Evolutionary conservation across 2,888 invertebrate genomes (phyloP).

Genomic region (Cephus pygmeus): DNA sequence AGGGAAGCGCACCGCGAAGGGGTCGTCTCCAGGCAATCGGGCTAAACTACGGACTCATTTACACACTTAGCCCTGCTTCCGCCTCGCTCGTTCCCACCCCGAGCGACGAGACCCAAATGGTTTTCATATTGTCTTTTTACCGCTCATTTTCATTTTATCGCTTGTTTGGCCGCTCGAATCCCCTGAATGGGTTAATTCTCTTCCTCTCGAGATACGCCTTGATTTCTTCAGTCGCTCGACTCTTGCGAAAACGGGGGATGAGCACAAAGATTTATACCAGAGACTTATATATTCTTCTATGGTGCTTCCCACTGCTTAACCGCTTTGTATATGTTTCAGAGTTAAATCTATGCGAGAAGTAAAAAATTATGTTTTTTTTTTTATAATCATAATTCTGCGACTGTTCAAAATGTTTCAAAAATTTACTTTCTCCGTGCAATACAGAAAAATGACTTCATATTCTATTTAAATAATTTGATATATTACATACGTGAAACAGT

Average conservation of each 20-base stretch:
- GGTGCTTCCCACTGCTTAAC: background rate
- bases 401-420: background rate
- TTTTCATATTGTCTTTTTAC: conserved; percentile 66
- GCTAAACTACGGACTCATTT: conserved; percentile 63
- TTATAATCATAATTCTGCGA: background rate
- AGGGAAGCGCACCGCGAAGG: conserved; percentile 51
- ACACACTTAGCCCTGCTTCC: conserved; percentile 57
- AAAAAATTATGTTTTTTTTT: background rate
- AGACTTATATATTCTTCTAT: background rate
- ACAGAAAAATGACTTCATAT: background rate
- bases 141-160: conserved; percentile 66
- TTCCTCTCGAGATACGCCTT: conserved; percentile 21
- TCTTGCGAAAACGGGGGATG: background rate
- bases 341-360: background rate
- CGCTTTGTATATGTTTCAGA: background rate
- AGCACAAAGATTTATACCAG: background rate
- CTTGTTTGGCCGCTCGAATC: conserved; percentile 57
- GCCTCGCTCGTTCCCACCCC: conserved; percentile 43
- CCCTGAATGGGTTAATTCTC: conserved; percentile 33
- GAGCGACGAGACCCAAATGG: conserved; percentile 52
- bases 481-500: background rate
- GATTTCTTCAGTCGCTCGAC: background rate
- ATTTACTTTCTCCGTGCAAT: background rate
- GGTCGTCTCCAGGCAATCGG: conserved; percentile 59
- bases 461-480: background rate